Base-by-base conservation (phyloP, 2,797 vertebrate species). In the Acipenser transmontanus region DNA sequence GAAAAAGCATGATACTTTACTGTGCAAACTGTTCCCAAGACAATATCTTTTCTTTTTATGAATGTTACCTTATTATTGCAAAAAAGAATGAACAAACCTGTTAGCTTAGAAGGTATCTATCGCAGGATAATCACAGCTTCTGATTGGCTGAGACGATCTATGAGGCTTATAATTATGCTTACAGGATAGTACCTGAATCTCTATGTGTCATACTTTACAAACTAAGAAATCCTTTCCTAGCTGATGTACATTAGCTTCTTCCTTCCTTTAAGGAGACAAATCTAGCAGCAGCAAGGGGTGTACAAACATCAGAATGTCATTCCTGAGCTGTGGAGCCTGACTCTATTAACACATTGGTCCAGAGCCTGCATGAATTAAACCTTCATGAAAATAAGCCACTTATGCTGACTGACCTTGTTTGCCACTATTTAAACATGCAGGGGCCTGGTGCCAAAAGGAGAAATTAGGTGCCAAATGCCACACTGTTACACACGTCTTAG, bases 161-260 rank as follows among this genome's bases (percentile, higher is more conserved):
- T 34, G 34, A 34, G 34, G 34, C 34, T 34, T 34, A 34, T 4
- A 34, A 34, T 34, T 34, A 34, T 34, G 34, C 34, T 34, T 34
- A 34, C 34, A 34, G 34, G 34, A 34, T 34, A 34, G 34, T 4
- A 34, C 1, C 34, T 34, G 34, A 34, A 34, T 34, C 34, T 34
- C 20, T 34, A 34, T 34, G 12, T 57, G 54, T 74, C 70, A 76
- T 73, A 70, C 73, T 76, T 81, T 78, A 78, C 75, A 63, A 13
- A 63, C 49, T 57, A 47, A 63, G 50, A 86, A 34, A 34, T 75
- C 78, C 77, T 78, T 11, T 77, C 70, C 67, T 68, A 81, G 77
- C 71, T 62, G 70, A 80, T 84, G 86, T 87, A 82, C 77, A 81
- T 85, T 87, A 81, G 83, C 84, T 20, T 68, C 57, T 68, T 66